Percentiles rank a stretch among this genome's conserved stretches.
phyloP scores from a whole-genome alignment of 2,113 vertebrate genomes.

The Oplegnathus fasciatus region DNA sequence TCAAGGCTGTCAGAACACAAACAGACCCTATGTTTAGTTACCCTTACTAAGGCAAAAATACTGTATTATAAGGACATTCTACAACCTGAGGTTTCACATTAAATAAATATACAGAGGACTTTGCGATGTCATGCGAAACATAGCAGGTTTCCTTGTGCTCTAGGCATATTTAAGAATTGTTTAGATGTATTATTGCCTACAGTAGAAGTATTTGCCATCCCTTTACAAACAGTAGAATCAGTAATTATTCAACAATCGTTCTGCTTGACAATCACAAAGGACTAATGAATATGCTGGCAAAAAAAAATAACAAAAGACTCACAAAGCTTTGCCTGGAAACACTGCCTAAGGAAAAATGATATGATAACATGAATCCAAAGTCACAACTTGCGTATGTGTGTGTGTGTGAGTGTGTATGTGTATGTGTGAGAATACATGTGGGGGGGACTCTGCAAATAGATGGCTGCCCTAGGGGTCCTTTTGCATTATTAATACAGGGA shows the following conservation, averaged over 20 bases:
- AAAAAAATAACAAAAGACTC: constrained; percentile 43
- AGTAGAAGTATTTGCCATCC: constrained; percentile 5
- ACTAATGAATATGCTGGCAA: constrained; percentile 43
- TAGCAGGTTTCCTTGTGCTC: not conserved
- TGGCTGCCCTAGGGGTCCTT: constrained; percentile 74
- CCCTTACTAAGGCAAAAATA: not conserved
- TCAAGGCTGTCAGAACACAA: not conserved
- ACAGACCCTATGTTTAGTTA: not conserved
- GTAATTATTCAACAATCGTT: constrained; percentile 28
- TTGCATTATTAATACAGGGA: constrained; percentile 82
- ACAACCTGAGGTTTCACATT: not conserved
- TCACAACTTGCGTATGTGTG: constrained; percentile 17
- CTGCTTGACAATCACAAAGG: constrained; percentile 42
- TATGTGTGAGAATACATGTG: constrained; percentile 21
- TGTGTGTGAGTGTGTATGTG: constrained; percentile 9
- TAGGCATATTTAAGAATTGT: constrained; percentile 6
- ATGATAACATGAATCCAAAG: constrained; percentile 42
- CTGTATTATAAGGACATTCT: too few species aligned
- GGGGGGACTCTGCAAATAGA: constrained; percentile 71
- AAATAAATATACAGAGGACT: constrained; percentile 3
- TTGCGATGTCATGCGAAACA: not conserved
- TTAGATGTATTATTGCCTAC: constrained; percentile 14
- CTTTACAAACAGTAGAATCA: constrained; percentile 9
- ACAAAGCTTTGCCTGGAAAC: constrained; percentile 46
- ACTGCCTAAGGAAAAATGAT: constrained; percentile 36